A percentile compares a stretch with the other conserved stretches of the same genome.
Conservation (phyloP, 1,140 invertebrate species). For the Drosophila micromelanica region DNA sequence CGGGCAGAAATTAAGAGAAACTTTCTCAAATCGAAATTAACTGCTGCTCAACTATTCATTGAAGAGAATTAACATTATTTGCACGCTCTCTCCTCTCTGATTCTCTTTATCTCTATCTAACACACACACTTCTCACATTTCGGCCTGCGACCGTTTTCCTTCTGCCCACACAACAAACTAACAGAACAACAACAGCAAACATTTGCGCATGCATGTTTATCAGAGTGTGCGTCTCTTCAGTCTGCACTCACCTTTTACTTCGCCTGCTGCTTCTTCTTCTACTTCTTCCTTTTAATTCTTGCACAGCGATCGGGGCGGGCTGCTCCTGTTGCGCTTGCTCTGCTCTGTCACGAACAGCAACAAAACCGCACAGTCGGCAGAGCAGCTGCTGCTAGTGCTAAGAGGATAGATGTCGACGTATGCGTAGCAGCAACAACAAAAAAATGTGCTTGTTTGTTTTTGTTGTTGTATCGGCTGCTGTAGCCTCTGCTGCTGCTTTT, state of each 20-base stretch:
- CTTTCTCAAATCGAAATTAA: conserved; percentile 5
- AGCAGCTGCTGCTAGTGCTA: conserved; percentile 40
- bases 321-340: conserved; percentile 51
- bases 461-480: conserved; percentile 26
- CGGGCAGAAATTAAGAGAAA: neutral
- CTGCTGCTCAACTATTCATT: conserved; percentile 22
- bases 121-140: neutral
- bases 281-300: conserved; percentile 27
- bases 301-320: conserved; percentile 21
- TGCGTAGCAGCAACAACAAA: conserved; percentile 36
- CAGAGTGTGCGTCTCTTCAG: conserved; percentile 1
- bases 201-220: conserved; percentile 16
- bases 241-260: conserved; percentile 22
- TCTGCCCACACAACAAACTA: conserved; percentile 34
- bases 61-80: conserved; percentile 23
- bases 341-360: conserved; percentile 29
- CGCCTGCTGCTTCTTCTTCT: conserved; percentile 5
- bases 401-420: conserved; percentile 42
- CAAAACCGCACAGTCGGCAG: conserved; percentile 6
- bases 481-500: conserved; percentile 9
- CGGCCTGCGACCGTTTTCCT: conserved; percentile 18
- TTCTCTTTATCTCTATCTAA: neutral
- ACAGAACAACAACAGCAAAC: conserved; percentile 19
- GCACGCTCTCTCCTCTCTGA: conserved; percentile 2
- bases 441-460: conserved; percentile 25